Conservation (phyloP, 92 coral and sea anemone species). For the Phenganax subtilis region DNA sequence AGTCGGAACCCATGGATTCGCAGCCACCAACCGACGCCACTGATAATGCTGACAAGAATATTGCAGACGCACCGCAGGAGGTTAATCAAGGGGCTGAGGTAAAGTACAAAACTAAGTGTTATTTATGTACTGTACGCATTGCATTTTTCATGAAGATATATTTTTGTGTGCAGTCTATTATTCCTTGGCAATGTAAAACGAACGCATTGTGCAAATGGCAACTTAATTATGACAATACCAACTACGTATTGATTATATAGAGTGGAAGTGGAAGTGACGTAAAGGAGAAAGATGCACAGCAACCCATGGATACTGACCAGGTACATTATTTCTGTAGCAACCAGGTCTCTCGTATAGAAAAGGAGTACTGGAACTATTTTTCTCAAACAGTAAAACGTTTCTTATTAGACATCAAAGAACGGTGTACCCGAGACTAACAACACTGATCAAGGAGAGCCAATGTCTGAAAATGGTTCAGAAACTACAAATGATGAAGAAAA, state of each 20-base stretch:
- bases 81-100: neutral
- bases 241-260: neutral
- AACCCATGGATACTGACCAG: constrained; percentile 69
- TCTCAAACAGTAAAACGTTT: neutral
- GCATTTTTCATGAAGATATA: neutral
- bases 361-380: neutral
- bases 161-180: too few relatives aligned
- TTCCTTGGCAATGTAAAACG: neutral
- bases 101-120: neutral
- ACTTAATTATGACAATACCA: neutral
- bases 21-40: constrained; percentile 30
- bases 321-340: constrained; percentile 30
- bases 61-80: neutral
- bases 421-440: neutral
- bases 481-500: constrained; percentile 39
- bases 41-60: constrained; percentile 13
- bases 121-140: neutral
- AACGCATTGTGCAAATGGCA: neutral
- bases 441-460: constrained; percentile 11
- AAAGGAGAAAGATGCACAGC: constrained; percentile 34
- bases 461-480: constrained; percentile 20
- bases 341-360: neutral
- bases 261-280: constrained; percentile 6
- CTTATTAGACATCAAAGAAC: constrained; percentile 14
- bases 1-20: constrained; percentile 70